phyloP scores from a whole-genome alignment of 2,888 invertebrate genomes.

The Netelia virgata region DNA sequence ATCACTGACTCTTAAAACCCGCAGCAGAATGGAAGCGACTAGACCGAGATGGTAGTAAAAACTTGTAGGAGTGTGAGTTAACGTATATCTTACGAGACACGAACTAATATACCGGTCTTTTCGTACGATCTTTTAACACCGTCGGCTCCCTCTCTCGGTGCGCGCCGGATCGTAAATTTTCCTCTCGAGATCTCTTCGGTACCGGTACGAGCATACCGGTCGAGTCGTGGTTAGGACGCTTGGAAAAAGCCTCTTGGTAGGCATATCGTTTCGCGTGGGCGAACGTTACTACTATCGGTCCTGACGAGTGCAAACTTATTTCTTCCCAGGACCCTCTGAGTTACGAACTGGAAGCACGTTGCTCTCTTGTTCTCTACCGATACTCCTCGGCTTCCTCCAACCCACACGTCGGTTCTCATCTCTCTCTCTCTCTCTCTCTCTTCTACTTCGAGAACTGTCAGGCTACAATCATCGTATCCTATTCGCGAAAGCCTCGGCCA shows the following conservation, averaged over 20 bases:
- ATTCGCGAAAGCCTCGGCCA: conserved; percentile 10
- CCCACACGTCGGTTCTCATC: conserved; percentile 51
- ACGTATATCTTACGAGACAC: background rate
- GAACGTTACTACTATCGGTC: conserved; percentile 49
- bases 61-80: no score
- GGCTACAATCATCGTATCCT: conserved; percentile 27
- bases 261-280: conserved; percentile 55
- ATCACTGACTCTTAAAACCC: no score
- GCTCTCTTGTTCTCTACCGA: conserved; percentile 20
- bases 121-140: no score
- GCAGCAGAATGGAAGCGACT: background rate
- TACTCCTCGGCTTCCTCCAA: conserved; percentile 4
- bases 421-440: conserved; percentile 10
- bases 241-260: background rate
- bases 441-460: conserved; percentile 41
- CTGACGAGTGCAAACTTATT: conserved; percentile 19
- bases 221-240: background rate
- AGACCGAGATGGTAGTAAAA: background rate
- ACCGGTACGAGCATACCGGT: conserved; percentile 12
- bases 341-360: conserved; percentile 20
- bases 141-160: conserved; percentile 1
- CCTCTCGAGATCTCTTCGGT: conserved; percentile 3
- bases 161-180: conserved; percentile 31
- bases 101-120: no score
- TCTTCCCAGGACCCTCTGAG: conserved; percentile 37